A percentile compares a stretch with the other conserved stretches of the same genome.
Conservation (phyloP, 2,113 vertebrate genomes). For the Passerina amoena region DNA sequence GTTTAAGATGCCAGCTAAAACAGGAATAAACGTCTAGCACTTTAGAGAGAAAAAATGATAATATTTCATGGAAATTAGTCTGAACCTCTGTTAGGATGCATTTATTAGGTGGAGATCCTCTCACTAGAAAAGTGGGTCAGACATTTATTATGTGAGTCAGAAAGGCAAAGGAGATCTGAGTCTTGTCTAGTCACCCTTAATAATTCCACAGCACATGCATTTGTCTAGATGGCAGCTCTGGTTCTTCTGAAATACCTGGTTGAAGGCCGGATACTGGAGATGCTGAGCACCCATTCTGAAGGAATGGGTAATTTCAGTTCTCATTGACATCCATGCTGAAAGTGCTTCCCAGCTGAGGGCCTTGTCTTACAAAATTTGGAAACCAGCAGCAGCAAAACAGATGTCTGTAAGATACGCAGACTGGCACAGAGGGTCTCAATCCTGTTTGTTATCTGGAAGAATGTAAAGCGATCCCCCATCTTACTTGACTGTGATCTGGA, state of each 20-base stretch:
- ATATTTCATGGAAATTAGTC: neutral
- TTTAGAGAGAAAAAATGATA: conserved; percentile 24
- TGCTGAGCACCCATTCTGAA: neutral
- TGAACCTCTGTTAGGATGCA: neutral
- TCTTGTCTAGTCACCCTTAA: neutral
- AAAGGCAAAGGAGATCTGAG: neutral
- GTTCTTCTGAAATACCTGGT: neutral
- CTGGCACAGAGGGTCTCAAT: neutral
- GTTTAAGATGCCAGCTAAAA: conserved; percentile 34
- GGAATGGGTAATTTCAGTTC: neutral
- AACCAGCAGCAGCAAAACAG: neutral
- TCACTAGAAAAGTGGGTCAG: conserved; percentile 9
- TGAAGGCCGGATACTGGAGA: neutral
- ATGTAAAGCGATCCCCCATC: neutral
- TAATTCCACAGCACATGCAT: neutral
- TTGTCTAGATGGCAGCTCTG: neutral
- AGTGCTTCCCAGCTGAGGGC: neutral
- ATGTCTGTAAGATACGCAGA: neutral
- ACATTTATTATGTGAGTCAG: neutral
- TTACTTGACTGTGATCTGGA: neutral
- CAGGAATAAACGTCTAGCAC: neutral
- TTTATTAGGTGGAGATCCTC: neutral
- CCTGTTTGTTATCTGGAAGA: neutral
- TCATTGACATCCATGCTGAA: neutral
- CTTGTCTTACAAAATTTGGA: neutral